These are phyloP conservation scores for Hephaestus fuliginosus DNA, from an alignment of 2,797 vertebrate species.

Conservation along the genomic window DNA sequence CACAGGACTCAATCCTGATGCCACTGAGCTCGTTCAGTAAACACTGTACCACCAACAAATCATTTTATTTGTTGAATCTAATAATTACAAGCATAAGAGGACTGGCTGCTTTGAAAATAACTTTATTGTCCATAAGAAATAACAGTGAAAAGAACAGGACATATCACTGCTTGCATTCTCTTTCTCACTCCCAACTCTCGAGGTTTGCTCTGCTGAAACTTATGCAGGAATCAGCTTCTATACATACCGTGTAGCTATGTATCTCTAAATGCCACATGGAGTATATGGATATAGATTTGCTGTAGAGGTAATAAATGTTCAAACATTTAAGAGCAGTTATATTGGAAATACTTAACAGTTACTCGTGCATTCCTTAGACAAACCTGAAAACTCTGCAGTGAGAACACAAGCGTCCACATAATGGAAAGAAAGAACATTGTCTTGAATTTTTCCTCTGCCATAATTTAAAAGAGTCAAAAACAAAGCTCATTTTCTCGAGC, in stretches of 20 bases:
- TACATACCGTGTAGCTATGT: slow-evolving; percentile 66
- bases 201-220: slow-evolving; percentile 57
- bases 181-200: slow-evolving; percentile 65
- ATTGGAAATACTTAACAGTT: slow-evolving; percentile 79
- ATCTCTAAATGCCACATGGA: slow-evolving; percentile 69
- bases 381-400: slow-evolving; percentile 74
- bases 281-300: slow-evolving; percentile 71
- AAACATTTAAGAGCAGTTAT: slow-evolving; percentile 74
- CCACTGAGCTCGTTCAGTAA: neutral
- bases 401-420: slow-evolving; percentile 72
- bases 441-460: slow-evolving; percentile 59
- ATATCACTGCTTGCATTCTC: slow-evolving; percentile 73
- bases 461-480: slow-evolving; percentile 71
- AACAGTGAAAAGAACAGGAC: slow-evolving; percentile 82
- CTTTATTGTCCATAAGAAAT: slow-evolving; percentile 89
- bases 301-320: slow-evolving; percentile 77
- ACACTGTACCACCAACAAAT: neutral
- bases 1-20: neutral
- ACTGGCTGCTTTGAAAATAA: slow-evolving; percentile 80
- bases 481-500: slow-evolving; percentile 50
- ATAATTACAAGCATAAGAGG: neutral
- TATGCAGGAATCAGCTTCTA: slow-evolving; percentile 52
- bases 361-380: slow-evolving; percentile 80
- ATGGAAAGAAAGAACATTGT: slow-evolving; percentile 62
- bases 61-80: neutral